phyloP scores from a whole-genome alignment of 2,888 invertebrate genomes.

The Latrodectus hesperus region DNA sequence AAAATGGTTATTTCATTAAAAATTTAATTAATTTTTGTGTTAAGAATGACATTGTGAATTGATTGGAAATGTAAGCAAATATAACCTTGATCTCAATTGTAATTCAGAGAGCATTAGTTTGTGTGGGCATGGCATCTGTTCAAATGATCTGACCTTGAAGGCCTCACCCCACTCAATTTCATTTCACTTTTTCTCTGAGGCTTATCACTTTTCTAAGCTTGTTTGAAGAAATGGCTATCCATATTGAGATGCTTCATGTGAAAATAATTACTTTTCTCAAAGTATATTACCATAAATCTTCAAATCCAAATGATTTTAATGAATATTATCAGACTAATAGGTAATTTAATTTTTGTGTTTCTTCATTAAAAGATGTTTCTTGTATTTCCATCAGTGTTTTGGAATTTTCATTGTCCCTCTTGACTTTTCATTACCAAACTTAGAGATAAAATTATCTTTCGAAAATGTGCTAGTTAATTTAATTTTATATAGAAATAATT shows the following conservation, averaged over 20 bases:
- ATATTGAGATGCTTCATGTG: slow-evolving; percentile 51
- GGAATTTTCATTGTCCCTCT: too few species aligned
- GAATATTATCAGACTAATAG: background rate
- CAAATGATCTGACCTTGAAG: slow-evolving; percentile 30
- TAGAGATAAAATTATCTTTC: too few species aligned
- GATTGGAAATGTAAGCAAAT: slow-evolving; percentile 2
- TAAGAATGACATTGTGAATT: background rate
- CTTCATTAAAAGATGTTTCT: background rate
- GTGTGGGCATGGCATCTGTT: slow-evolving; percentile 40
- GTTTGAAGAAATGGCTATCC: slow-evolving; percentile 36
- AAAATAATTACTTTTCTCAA: slow-evolving; percentile 28
- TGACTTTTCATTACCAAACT: too few species aligned
- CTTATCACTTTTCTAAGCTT: background rate
- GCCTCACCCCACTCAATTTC: slow-evolving; percentile 59
- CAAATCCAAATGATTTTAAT: background rate
- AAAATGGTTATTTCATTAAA: too few species aligned
- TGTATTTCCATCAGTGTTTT: too few species aligned
- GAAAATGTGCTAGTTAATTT: too few species aligned
- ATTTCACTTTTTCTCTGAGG: slow-evolving; percentile 46
- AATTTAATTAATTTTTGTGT: too few species aligned
- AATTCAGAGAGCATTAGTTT: slow-evolving; percentile 13
- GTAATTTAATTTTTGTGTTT: background rate
- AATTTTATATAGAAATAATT: too few species aligned
- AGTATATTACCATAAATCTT: slow-evolving; percentile 17
- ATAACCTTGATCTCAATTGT: slow-evolving; percentile 51